Evolutionary conservation across 2,113 vertebrate genomes (phyloP).

Genomic region (Chrysemys picta): DNA sequence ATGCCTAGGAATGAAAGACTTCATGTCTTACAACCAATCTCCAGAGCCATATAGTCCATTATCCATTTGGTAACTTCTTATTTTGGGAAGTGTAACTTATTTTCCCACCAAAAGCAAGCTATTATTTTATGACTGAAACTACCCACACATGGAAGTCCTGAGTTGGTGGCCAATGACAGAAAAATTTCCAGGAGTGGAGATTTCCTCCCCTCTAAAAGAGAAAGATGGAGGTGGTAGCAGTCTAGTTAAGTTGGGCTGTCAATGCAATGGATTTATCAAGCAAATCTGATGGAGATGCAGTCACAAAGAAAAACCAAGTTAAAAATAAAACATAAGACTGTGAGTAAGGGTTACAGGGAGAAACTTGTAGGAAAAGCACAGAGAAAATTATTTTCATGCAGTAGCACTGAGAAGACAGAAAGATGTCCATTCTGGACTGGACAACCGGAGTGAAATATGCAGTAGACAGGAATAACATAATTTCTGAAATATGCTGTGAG

Average conservation of each 20-base stretch:
- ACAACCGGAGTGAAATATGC: background rate
- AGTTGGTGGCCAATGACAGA: background rate
- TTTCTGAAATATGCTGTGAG: background rate
- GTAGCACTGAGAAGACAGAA: background rate
- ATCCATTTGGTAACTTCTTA: background rate
- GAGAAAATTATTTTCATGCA: background rate
- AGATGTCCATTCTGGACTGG: background rate
- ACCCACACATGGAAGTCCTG: background rate
- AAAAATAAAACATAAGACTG: background rate
- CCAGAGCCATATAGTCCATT: background rate
- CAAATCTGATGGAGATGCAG: fast-evolving
- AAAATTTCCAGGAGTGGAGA: background rate
- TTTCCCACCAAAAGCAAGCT: background rate
- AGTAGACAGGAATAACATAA: background rate
- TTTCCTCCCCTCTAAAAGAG: background rate
- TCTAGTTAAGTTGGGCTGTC: background rate
- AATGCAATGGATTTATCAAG: background rate
- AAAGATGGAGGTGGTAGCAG: background rate
- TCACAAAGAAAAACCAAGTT: background rate
- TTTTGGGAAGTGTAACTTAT: background rate
- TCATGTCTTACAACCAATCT: background rate
- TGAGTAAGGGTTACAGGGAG: background rate
- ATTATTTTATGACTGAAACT: background rate
- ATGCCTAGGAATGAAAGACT: background rate
- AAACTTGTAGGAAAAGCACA: fast-evolving